phyloP scores from a whole-genome alignment of 2,888 invertebrate genomes.

The Eristalinus sepulchralis region DNA sequence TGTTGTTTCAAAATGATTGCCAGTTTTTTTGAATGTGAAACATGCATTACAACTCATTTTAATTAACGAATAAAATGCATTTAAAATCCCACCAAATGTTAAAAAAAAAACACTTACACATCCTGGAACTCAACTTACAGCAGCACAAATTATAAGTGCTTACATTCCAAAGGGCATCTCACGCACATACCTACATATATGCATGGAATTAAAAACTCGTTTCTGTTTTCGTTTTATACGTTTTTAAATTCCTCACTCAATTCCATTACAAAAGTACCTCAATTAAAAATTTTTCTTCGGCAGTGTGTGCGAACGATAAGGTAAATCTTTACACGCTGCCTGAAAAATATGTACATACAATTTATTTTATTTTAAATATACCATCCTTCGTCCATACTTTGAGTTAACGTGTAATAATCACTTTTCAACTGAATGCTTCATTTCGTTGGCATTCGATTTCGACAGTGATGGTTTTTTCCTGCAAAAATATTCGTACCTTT shows the following conservation, averaged over 20 bases:
- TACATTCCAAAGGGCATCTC: background rate
- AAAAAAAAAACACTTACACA: background rate
- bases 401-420: background rate
- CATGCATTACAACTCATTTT: too few relatives aligned
- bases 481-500: conserved; percentile 2
- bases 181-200: background rate
- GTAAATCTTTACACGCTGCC: background rate
- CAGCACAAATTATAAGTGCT: background rate
- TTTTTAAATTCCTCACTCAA: background rate
- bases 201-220: background rate
- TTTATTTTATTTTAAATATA: background rate
- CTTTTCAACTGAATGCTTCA: conserved; percentile 13
- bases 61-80: background rate
- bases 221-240: background rate
- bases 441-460: background rate
- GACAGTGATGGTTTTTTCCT: conserved; percentile 1
- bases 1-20: background rate
- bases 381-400: background rate
- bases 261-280: background rate
- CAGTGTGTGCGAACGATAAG: background rate
- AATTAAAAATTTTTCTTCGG: background rate
- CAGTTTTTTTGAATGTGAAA: background rate
- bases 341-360: background rate
- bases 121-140: background rate
- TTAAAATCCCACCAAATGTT: background rate